phyloP scores from a whole-genome alignment of 2,888 invertebrate genomes.

The Druceiella hillmani region DNA sequence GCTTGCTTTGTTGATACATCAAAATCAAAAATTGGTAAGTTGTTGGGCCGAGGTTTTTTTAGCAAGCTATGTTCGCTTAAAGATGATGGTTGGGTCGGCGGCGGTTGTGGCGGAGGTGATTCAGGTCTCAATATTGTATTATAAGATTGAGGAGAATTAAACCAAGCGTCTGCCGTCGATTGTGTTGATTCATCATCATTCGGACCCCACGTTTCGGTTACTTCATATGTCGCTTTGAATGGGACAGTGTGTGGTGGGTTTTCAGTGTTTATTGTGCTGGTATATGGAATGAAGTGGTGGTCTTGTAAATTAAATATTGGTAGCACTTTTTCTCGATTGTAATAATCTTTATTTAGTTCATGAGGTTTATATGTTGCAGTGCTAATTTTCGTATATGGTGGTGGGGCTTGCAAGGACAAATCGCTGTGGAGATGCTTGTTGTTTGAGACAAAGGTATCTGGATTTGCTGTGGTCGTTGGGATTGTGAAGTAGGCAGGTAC shows the following conservation, averaged over 20 bases:
- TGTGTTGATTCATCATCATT: conserved; percentile 33
- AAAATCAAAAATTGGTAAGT: no score
- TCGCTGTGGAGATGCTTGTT: no score
- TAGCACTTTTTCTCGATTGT: conserved; percentile 37
- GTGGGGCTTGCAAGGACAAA: no score
- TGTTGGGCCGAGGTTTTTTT: no score
- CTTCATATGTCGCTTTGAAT: conserved; percentile 40
- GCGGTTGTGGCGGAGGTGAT: conserved; percentile 1
- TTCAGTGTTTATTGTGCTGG: conserved; percentile 27
- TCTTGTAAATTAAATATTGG: no score
- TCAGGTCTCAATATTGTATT: conserved; percentile 10
- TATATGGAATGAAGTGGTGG: conserved; percentile 31
- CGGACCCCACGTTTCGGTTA: conserved; percentile 38
- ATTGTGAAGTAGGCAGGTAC: conserved; percentile 38
- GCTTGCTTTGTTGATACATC: no score
- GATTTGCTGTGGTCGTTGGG: conserved; percentile 33
- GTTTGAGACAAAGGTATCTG: conserved; percentile 26
- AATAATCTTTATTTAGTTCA: conserved; percentile 30
- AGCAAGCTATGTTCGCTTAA: no score
- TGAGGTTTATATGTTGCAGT: conserved; percentile 32
- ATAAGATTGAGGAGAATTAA: conserved; percentile 33
- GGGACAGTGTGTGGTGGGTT: conserved; percentile 26
- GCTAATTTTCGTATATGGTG: conserved; percentile 26
- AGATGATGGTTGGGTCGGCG: no score
- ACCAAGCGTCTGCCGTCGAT: conserved; percentile 37